phyloP scores from a whole-genome alignment of 2,113 vertebrate species.

The Cygnus buccinator region DNA sequence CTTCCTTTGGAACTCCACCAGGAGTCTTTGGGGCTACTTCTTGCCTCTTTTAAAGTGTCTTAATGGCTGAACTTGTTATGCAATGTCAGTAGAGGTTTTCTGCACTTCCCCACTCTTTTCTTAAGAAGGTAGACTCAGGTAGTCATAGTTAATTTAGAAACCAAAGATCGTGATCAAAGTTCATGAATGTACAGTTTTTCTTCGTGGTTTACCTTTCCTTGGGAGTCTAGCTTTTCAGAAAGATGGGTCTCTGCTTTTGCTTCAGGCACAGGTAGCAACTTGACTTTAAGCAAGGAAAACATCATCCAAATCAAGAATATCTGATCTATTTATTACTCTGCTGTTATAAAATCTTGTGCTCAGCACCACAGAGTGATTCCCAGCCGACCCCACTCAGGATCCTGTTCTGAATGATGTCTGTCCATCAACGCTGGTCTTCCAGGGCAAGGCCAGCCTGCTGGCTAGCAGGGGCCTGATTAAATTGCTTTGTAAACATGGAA shows the following conservation, averaged over 20 bases:
- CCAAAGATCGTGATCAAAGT: neutral
- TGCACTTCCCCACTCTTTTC: neutral
- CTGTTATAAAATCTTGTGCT: neutral
- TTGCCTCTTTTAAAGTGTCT: neutral
- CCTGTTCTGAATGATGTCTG: neutral
- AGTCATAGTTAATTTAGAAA: neutral
- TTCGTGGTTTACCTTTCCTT: neutral
- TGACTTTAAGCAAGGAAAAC: neutral
- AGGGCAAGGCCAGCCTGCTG: neutral
- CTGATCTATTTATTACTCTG: neutral
- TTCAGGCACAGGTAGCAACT: neutral
- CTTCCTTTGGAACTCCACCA: neutral
- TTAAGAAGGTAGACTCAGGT: neutral
- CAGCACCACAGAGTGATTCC: accelerated
- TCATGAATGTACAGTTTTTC: neutral
- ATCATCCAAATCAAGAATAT: neutral
- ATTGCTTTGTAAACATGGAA: neutral
- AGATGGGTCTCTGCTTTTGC: neutral
- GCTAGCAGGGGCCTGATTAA: neutral
- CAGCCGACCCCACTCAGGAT: neutral
- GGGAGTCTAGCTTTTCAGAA: neutral
- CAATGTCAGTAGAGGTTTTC: neutral
- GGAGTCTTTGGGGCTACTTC: neutral
- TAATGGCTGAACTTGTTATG: neutral
- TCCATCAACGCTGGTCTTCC: neutral